phyloP scores from a whole-genome alignment of 2,797 vertebrate genomes.

The Microhierax caerulescens region DNA sequence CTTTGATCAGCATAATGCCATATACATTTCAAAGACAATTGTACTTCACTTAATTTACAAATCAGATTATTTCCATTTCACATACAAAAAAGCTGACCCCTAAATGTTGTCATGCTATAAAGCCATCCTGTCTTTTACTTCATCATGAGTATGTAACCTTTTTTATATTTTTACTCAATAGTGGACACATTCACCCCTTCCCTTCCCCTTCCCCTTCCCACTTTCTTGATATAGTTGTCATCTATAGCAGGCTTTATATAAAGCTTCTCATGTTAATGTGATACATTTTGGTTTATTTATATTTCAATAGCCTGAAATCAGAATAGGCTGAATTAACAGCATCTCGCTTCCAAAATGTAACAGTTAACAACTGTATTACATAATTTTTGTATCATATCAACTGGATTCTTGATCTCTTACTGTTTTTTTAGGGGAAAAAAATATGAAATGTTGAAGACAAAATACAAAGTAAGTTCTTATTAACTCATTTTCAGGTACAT shows the following conservation, averaged over 20 bases:
- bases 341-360: background rate
- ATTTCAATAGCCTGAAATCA: conserved; percentile 3
- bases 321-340: conserved; percentile 2
- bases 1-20: background rate
- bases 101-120: background rate
- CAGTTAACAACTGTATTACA: background rate
- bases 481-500: background rate
- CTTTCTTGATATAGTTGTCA: background rate
- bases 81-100: background rate
- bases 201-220: background rate
- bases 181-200: background rate
- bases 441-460: background rate
- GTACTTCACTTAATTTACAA: background rate
- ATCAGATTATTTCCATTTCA: background rate
- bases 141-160: background rate
- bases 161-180: background rate
- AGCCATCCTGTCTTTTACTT: background rate
- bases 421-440: background rate
- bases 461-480: background rate
- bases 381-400: background rate
- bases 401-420: background rate
- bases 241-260: background rate
- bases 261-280: background rate
- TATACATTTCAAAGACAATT: background rate
- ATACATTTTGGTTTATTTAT: background rate